phyloP scores from a whole-genome alignment of 2,797 vertebrate species.

The Tympanoctomys barrerae region DNA sequence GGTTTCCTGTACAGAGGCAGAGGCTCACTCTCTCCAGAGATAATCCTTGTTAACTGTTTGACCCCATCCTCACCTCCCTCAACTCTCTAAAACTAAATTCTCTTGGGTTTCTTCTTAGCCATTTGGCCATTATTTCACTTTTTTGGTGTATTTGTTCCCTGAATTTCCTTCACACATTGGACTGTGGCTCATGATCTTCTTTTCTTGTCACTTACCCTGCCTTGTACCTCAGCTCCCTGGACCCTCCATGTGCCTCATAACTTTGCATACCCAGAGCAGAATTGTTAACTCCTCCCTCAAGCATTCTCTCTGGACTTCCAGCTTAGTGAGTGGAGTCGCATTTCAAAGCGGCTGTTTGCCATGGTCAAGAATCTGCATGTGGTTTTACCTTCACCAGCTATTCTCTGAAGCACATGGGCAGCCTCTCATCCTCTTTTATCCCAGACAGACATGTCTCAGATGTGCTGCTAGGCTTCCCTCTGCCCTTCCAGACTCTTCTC shows the following conservation, averaged over 20 bases:
- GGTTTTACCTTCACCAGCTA: background rate
- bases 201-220: background rate
- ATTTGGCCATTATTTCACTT: background rate
- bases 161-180: background rate
- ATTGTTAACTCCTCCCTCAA: background rate
- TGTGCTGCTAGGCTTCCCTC: background rate
- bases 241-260: background rate
- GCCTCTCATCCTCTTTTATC: background rate
- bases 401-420: background rate
- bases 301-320: background rate
- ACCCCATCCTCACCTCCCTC: fast-evolving
- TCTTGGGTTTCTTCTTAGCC: background rate
- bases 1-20: background rate
- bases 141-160: background rate
- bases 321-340: background rate
- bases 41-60: background rate
- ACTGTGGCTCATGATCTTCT: background rate
- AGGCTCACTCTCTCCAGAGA: background rate
- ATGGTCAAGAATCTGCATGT: background rate
- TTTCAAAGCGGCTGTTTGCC: background rate
- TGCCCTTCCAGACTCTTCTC: background rate
- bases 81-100: background rate
- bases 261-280: background rate
- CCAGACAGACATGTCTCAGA: background rate
- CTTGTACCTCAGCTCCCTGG: background rate